phyloP scores from a whole-genome alignment of 2,113 vertebrate genomes.

The Ceyx margarethae region DNA sequence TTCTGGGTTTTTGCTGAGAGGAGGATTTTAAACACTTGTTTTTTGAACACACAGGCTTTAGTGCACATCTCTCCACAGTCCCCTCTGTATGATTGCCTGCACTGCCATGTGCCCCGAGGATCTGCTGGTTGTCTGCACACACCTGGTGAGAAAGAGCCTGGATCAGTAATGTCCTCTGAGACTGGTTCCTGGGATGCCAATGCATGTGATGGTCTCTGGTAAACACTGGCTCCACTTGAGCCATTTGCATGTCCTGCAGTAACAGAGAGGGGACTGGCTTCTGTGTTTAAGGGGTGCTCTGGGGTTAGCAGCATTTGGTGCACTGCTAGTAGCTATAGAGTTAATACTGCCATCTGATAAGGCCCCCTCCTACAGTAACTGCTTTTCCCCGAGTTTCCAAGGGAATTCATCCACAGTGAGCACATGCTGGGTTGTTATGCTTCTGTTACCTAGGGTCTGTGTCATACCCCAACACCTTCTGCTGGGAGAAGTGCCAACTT shows the following conservation, averaged over 20 bases:
- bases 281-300: not conserved
- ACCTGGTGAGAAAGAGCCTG: not conserved
- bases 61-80: not conserved
- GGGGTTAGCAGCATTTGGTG: not conserved
- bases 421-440: not conserved
- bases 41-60: not conserved
- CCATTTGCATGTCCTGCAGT: not conserved
- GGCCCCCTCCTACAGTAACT: not conserved
- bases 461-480: not conserved
- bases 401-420: not conserved
- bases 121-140: not conserved
- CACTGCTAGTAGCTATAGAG: not conserved
- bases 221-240: not conserved
- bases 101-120: not conserved
- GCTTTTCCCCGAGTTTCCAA: not conserved
- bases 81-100: not conserved
- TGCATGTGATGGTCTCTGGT: not conserved
- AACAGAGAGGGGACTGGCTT: not conserved
- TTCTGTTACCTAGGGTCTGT: not conserved
- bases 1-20: not conserved
- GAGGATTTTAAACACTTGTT: not conserved
- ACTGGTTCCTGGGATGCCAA: not conserved
- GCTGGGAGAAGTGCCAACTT: not conserved
- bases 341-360: not conserved
- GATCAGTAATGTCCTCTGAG: not conserved